Evolutionary conservation across 2,888 invertebrate genomes (phyloP).

Genomic region (Pseudolycoriella hygida): DNA sequence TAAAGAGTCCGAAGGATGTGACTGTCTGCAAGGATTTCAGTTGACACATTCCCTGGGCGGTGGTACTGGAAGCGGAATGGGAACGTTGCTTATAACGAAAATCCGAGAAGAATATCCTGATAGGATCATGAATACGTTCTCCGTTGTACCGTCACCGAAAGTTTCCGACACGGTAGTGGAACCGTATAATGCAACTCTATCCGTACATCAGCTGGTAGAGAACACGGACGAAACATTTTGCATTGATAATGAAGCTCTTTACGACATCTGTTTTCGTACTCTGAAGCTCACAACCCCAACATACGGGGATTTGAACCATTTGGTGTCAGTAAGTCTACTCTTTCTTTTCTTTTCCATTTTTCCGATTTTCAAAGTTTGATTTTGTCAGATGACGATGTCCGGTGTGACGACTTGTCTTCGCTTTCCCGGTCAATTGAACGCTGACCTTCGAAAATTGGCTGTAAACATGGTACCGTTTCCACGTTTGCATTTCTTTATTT

Average conservation of each 20-base stretch:
- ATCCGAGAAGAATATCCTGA: slow-evolving; percentile 79
- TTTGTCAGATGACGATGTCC: slow-evolving; percentile 46
- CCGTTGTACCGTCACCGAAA: slow-evolving; percentile 72
- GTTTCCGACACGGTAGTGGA: slow-evolving; percentile 44
- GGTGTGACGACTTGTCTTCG: slow-evolving; percentile 72
- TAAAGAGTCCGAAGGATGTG: slow-evolving; percentile 78
- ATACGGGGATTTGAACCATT: slow-evolving; percentile 83
- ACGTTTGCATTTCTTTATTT: slow-evolving; percentile 89
- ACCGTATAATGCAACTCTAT: slow-evolving; percentile 80
- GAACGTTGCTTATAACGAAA: slow-evolving; percentile 71
- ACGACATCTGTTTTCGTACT: slow-evolving; percentile 84
- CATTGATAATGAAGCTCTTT: slow-evolving; percentile 84
- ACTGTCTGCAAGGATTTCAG: slow-evolving; percentile 77
- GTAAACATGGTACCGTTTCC: slow-evolving; percentile 98
- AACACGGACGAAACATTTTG: slow-evolving; percentile 84
- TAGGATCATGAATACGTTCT: slow-evolving; percentile 74
- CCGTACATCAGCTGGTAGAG: slow-evolving; percentile 76
- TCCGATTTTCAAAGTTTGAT: no score
- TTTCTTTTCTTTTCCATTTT: no score
- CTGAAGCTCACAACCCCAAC: slow-evolving; percentile 77
- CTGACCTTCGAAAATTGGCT: slow-evolving; percentile 78
- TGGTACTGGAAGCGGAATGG: slow-evolving; percentile 80
- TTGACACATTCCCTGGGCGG: slow-evolving; percentile 72
- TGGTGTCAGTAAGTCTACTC: slow-evolving; percentile 57
- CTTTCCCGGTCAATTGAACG: slow-evolving; percentile 89